Evolutionary conservation across 2,797 vertebrate genomes (phyloP).

Genomic region (Sebastes hubbsi): DNA sequence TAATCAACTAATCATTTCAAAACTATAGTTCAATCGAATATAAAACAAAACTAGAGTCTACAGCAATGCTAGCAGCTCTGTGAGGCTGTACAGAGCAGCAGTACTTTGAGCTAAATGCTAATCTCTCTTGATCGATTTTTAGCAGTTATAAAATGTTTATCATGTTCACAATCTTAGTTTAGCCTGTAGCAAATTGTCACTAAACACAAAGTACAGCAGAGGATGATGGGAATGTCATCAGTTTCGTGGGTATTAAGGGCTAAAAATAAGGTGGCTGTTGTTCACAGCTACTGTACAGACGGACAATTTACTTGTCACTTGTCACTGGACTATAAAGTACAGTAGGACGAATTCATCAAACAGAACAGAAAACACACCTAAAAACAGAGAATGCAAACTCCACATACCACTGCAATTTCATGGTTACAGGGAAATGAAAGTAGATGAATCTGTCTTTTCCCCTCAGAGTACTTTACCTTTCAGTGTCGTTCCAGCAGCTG

Average conservation of each 20-base stretch:
- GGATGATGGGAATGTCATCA: neutral
- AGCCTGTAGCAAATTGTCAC: too few relatives aligned
- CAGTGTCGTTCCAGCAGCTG: slow-evolving; percentile 29
- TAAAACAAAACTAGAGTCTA: neutral
- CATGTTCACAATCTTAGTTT: too few relatives aligned
- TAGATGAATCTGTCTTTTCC: neutral
- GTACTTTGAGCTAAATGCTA: too few relatives aligned
- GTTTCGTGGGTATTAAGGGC: too few relatives aligned
- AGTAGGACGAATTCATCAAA: neutral
- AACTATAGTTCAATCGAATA: neutral
- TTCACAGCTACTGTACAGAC: neutral
- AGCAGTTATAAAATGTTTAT: too few relatives aligned
- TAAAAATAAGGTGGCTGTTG: neutral
- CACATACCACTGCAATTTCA: neutral
- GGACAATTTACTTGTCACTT: neutral
- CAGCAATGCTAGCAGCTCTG: too few relatives aligned
- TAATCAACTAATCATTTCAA: neutral
- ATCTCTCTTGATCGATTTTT: too few relatives aligned
- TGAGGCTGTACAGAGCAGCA: too few relatives aligned
- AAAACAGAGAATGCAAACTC: neutral
- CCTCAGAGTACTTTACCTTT: slow-evolving; percentile 58
- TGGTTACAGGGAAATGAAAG: neutral
- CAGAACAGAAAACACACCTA: neutral
- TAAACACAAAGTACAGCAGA: neutral
- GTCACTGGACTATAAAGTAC: neutral